A percentile compares a stretch with the other conserved stretches of the same genome.
Conservation (phyloP, 37 sponge, comb jelly and placozoan genomes). For the Hormiphora californensis region DNA sequence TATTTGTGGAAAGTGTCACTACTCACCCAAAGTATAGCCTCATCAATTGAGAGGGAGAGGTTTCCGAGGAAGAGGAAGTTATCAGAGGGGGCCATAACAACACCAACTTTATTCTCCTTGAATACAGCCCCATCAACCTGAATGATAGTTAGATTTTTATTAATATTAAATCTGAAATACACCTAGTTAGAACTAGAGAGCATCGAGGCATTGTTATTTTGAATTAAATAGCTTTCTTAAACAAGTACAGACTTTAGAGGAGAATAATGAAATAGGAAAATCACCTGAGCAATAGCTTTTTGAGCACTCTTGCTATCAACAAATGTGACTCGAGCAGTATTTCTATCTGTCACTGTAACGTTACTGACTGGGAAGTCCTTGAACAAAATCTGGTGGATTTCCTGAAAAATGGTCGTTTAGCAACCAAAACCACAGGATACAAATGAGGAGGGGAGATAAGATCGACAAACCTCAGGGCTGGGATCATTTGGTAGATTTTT, state of each 20-base stretch:
- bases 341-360: constrained; percentile 18
- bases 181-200: too few species aligned
- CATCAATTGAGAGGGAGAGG: constrained; percentile 6
- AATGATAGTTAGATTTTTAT: neutral
- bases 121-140: neutral
- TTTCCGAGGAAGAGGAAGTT: constrained; percentile 48
- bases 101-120: neutral
- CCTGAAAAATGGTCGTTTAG: too few species aligned
- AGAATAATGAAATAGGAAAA: too few species aligned
- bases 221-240: too few species aligned
- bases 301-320: neutral
- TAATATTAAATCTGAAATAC: too few species aligned
- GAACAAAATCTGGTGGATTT: constrained; percentile 15
- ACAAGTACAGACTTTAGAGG: too few species aligned
- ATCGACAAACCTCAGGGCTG: constrained; percentile 26
- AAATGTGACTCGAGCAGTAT: constrained; percentile 25
- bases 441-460: too few species aligned
- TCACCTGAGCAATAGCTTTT: neutral
- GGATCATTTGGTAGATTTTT: constrained; percentile 37
- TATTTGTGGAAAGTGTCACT: neutral
- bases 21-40: neutral
- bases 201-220: too few species aligned
- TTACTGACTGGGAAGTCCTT: constrained; percentile 25
- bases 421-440: too few species aligned
- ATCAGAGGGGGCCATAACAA: neutral